phyloP scores from a whole-genome alignment of 2,113 vertebrate species.

The Rallus limicola region DNA sequence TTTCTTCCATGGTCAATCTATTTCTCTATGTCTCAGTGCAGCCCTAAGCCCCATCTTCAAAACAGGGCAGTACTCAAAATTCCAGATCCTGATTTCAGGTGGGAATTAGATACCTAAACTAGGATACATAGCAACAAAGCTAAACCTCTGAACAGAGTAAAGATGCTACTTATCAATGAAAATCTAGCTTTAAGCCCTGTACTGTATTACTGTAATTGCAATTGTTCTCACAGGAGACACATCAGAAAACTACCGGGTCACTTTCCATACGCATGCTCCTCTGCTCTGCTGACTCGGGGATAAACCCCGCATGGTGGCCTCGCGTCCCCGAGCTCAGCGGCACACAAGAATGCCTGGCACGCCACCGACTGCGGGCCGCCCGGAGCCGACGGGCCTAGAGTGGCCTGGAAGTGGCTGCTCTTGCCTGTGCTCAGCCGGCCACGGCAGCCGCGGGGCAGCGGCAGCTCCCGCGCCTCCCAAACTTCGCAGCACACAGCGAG shows the following conservation, averaged over 20 bases:
- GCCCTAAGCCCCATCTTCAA: neutral
- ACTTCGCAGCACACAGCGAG: neutral
- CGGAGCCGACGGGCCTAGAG: accelerated
- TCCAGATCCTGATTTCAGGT: neutral
- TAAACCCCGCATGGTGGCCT: accelerated
- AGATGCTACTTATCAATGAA: neutral
- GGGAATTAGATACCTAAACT: neutral
- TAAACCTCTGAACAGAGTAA: neutral
- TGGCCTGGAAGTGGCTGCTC: accelerated
- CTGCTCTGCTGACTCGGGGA: neutral
- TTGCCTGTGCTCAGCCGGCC: accelerated
- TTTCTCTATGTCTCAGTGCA: neutral
- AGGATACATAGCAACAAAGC: neutral
- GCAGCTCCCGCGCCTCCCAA: neutral
- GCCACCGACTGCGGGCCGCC: accelerated
- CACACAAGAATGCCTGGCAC: accelerated
- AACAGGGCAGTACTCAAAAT: neutral
- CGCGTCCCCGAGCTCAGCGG: accelerated
- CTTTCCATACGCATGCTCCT: neutral
- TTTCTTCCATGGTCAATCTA: neutral
- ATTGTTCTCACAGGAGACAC: neutral
- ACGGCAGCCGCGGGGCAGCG: neutral
- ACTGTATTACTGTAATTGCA: neutral
- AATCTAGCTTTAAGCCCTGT: neutral
- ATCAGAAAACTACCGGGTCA: neutral